Base-by-base conservation (phyloP, 2,797 vertebrate genomes). In the Masticophis lateralis region DNA sequence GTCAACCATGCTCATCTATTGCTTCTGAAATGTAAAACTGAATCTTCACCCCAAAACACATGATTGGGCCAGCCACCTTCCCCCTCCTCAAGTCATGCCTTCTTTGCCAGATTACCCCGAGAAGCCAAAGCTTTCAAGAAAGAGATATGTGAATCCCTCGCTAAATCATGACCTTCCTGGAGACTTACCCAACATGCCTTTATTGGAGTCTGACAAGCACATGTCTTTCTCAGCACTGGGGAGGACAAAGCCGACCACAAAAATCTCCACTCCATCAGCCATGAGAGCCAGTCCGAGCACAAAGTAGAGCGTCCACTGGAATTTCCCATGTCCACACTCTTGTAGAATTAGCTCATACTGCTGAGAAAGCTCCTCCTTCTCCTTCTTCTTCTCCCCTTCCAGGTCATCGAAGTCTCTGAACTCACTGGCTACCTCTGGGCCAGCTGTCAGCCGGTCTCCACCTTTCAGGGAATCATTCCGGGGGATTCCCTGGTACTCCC, bases 231-330 rank as follows among this genome's bases (percentile, higher is more conserved):
- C 99, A 0, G 99, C 99, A 3, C 99, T 99, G 96, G 99, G 99
- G 63, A 99, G 97, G 93, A 99, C 99, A 0, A 99, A 99, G 93
- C 99, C 99, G 74, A 99, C 99, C 96, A 99, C 99, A 5, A 99
- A 99, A 97, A 99, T 97, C 97, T 99, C 99, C 18, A 99, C 99
- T 0, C 99, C 99, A 0, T 99, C 99, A 0, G 99, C 99, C 99
- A 99, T 99, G 91, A 99, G 97, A 0, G 99, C 99, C 97, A 99
- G 97, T 61, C 99, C 99, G 89, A 99, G 98, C 63, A 99, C 99
- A 27, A 99, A 99, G 97, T 99, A 99, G 69, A 99, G 99, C 0
- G 98, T 98, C 99, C 99, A 99, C 98, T 99, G 99, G 98, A 99
- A 99, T 94, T 98, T 98, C 8, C 99, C 99, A 0, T 99, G 99